phyloP scores from a whole-genome alignment of 2,113 vertebrate genomes.

The rat (Rattus norvegicus) region DNA sequence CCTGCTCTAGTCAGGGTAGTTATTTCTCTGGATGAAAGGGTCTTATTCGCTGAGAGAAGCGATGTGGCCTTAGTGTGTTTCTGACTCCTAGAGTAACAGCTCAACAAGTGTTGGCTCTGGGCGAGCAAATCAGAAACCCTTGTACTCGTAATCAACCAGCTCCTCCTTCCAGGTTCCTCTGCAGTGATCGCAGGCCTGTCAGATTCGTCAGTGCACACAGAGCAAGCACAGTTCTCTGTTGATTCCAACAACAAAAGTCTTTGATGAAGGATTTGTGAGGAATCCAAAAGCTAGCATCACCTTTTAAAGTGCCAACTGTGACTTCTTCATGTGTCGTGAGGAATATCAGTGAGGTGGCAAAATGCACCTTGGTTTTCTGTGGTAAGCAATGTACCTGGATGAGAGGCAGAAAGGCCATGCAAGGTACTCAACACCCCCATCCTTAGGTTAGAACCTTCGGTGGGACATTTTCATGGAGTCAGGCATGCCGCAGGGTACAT shows the following conservation, averaged over 20 bases:
- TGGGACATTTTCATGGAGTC: not conserved
- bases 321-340: not conserved
- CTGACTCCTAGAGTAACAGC: not conserved
- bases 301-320: not conserved
- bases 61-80: not conserved
- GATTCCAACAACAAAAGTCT: not conserved
- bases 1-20: not conserved
- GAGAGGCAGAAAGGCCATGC: not conserved
- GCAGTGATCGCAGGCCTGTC: not conserved
- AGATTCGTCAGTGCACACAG: not conserved
- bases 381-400: not conserved
- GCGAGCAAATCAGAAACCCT: not conserved
- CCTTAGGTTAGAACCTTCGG: not conserved
- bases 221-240: fast-evolving
- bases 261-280: not conserved
- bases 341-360: not conserved
- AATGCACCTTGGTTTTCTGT: not conserved
- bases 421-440: not conserved
- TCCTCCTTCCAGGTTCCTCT: not conserved
- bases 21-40: not conserved
- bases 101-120: not conserved
- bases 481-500: not conserved
- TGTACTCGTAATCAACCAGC: no score
- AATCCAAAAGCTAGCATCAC: not conserved
- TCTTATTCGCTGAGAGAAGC: not conserved